Base-by-base conservation (phyloP, 2,888 invertebrate species). In the Spialia ferax region DNA sequence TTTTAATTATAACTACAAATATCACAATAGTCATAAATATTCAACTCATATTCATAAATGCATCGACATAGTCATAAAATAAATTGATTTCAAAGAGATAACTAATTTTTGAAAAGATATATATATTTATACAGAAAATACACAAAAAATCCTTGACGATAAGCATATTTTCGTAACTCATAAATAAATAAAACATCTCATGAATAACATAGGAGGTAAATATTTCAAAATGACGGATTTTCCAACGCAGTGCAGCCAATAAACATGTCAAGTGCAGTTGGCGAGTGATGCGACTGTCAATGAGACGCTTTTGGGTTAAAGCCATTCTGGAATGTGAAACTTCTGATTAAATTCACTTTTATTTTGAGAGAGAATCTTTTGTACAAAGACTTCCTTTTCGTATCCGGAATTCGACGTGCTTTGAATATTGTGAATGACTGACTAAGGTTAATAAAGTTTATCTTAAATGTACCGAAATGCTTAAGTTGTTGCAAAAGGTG, bases 291-390 rank as follows among this genome's bases (percentile, higher is more conserved):
- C 1, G 67, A 61, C 45, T 67, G 67, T 15, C 61, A 55, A 67
- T 29, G 18, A 29, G 61, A n/a, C 20, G 48, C 26, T 67, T 67
- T 67, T 67, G 61, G 67, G 67, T 67, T 67, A 67, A 67, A 32
- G 15, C 55, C n/a, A 55, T 55, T 54, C 63, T 22, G 67, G 61
- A 55, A 61, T 67, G 67, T 61, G 61, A 67, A 66, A 61, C 61
- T 61, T 13, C 54, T 7, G 52, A 29, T 15, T 22, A 38, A 56
- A 56, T 32, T 57, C 20, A 63, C 63, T 54, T 66, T 66, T 61
- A 59, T 60, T 54, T 57, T 38, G 18, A 11, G 67, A 57, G 56
- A 22, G 20, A 35, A 32, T 56, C 61, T 52, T 45, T 26, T 42
- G 42, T 29, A 26, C 29, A 23, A 18, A 45, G 26, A n/a, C 54